phyloP scores from a whole-genome alignment of 2,888 invertebrate species.

The Orthosia gracilis region DNA sequence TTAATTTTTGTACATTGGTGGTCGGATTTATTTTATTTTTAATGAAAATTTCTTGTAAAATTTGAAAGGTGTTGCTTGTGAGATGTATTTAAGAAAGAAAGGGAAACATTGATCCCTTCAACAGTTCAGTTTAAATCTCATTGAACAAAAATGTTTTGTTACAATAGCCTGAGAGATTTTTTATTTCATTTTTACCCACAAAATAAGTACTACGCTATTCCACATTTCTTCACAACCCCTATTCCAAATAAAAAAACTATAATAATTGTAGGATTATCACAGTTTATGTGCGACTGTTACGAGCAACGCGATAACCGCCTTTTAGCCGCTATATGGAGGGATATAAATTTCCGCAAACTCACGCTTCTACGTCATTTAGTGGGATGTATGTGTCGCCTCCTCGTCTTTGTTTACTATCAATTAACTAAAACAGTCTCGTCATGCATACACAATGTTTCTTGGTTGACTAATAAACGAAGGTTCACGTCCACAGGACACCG shows the following conservation, averaged over 20 bases:
- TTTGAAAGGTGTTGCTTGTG: not conserved
- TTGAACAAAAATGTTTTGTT: not conserved
- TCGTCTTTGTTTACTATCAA: slow-evolving; percentile 49
- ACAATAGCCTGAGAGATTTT: not conserved
- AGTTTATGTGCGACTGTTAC: slow-evolving; percentile 42
- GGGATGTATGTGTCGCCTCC: slow-evolving; percentile 36
- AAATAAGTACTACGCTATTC: not conserved
- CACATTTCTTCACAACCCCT: not conserved
- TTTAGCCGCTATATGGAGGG: slow-evolving; percentile 30
- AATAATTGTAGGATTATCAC: slow-evolving; percentile 31
- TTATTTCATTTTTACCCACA: not conserved
- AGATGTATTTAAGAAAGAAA: not conserved
- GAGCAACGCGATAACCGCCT: slow-evolving; percentile 30
- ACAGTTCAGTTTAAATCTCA: not conserved
- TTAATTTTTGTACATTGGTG: not conserved
- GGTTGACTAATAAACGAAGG: not conserved
- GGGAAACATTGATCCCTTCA: not conserved
- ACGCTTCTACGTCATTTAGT: slow-evolving; percentile 17
- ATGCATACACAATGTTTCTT: slow-evolving; percentile 24
- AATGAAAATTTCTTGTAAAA: not conserved
- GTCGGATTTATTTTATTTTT: not conserved
- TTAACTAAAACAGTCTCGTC: slow-evolving; percentile 30
- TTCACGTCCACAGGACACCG: no score
- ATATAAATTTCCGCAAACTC: slow-evolving; percentile 43
- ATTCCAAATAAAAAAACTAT: slow-evolving; percentile 20